phyloP scores from a whole-genome alignment of 1,140 invertebrate species.

The Lethrus apterus region DNA sequence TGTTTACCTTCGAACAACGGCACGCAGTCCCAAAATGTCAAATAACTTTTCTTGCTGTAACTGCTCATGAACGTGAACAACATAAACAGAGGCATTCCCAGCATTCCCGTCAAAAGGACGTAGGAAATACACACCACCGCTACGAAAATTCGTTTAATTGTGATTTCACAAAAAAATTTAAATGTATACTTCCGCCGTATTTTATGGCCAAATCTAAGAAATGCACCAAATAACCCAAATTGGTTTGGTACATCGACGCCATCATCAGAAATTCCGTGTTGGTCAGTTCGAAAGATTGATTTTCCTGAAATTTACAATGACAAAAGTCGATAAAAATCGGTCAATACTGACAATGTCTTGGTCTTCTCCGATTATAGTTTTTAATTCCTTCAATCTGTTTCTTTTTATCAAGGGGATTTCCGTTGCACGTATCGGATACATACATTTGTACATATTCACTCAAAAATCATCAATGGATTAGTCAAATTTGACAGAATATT shows the following conservation, averaged over 20 bases:
- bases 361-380: neutral
- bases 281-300: neutral
- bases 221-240: neutral
- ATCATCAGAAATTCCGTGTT: neutral
- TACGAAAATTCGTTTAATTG: neutral
- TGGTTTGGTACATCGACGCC: neutral
- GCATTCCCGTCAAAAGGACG: neutral
- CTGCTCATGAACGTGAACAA: neutral
- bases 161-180: neutral
- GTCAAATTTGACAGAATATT: too few species aligned
- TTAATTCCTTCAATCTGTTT: neutral
- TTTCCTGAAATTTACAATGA: neutral
- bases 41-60: conserved; percentile 3
- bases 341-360: neutral
- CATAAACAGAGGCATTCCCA: neutral
- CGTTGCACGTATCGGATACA: neutral
- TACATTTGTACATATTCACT: too few species aligned
- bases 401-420: neutral
- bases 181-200: neutral
- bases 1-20: conserved; percentile 2
- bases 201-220: neutral
- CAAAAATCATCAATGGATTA: too few species aligned
- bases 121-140: neutral
- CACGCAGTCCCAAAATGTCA: conserved; percentile 1
- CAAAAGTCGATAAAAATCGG: neutral